These are phyloP conservation scores for Tribolium freemani DNA, from an alignment of 2,888 invertebrate genomes.

Conservation along the genomic window DNA sequence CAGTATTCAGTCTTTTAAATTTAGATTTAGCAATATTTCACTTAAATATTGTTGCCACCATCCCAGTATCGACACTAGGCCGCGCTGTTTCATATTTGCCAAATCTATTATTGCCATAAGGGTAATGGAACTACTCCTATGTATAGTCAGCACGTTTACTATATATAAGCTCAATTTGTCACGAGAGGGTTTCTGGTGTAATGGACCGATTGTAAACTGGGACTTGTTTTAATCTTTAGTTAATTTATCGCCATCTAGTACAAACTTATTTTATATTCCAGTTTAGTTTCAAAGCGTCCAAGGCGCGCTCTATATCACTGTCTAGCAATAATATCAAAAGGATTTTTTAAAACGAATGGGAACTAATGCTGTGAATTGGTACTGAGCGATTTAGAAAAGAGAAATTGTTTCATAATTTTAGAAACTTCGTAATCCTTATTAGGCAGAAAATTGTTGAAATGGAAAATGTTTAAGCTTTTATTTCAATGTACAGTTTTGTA, in stretches of 20 bases:
- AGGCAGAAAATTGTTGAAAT: conserved; percentile 31
- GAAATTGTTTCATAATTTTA: conserved; percentile 9
- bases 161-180: conserved; percentile 41
- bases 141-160: conserved; percentile 31
- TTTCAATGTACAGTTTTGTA: conserved; percentile 44
- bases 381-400: conserved; percentile 21
- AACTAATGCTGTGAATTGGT: conserved; percentile 37
- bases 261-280: conserved; percentile 24
- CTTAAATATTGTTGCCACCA: conserved; percentile 34
- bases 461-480: conserved; percentile 15
- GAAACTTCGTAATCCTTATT: conserved; percentile 9
- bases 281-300: not conserved
- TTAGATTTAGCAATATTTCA: conserved; percentile 36
- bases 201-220: not conserved
- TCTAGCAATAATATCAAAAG: conserved; percentile 18
- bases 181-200: conserved; percentile 7
- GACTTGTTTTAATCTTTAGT: not conserved
- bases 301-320: conserved; percentile 1
- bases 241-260: conserved; percentile 14
- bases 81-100: conserved; percentile 28
- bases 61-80: conserved; percentile 23
- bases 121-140: not conserved
- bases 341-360: conserved; percentile 4
- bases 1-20: conserved; percentile 35
- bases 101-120: conserved; percentile 31